Evolutionary conservation across 2,113 vertebrate species (phyloP), one percentile per base, ranked within the genome.

Genomic region (Pollachius pollachius): DNA sequence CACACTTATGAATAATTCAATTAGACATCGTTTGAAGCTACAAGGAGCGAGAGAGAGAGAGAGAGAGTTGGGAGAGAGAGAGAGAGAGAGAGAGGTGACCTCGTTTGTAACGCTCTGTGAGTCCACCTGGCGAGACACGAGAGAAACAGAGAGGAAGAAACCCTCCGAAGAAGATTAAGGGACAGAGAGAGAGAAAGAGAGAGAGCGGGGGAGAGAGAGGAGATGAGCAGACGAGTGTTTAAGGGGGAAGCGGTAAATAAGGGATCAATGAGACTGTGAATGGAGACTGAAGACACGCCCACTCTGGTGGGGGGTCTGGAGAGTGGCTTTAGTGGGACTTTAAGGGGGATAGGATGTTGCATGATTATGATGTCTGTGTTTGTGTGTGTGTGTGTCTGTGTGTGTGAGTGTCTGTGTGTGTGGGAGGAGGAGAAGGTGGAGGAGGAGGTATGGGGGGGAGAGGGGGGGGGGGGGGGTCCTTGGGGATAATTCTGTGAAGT

Each of bases 21-120:
- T 86, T 81, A 84, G 74, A 81, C 73, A 74, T 74, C 69, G 79
- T 77, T 64, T 68, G 60, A 72, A 75, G 77, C 81, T 76, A 70
- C 79, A 78, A 84, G 82, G 61, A 81, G 76, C 80, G 70, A 37
- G 34, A 37, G 4, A 37, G 34, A 37, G 4, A 37, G 4, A 37
- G 4, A 37, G 4, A 37, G 34, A 37, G 34, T n/a, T n/a, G n/a
- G 34, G 34, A 37, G 34, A 7, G 34, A 37, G 34, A 37, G 34
- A 41, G 37, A 41, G 37, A 2, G 37, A 41, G 37, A 41, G 66
- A 57, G 74, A 71, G 72, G 76, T 84, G 81, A 81, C 68, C 71
- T 70, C 71, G 78, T 84, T 83, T 84, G 80, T 84, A 67, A 82
- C 72, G 82, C 85, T 81, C 70, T 65, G 72, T 79, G 73, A 73